Evolutionary conservation across 2,113 vertebrate genomes (phyloP).

Genomic region (Polypterus bichir): DNA sequence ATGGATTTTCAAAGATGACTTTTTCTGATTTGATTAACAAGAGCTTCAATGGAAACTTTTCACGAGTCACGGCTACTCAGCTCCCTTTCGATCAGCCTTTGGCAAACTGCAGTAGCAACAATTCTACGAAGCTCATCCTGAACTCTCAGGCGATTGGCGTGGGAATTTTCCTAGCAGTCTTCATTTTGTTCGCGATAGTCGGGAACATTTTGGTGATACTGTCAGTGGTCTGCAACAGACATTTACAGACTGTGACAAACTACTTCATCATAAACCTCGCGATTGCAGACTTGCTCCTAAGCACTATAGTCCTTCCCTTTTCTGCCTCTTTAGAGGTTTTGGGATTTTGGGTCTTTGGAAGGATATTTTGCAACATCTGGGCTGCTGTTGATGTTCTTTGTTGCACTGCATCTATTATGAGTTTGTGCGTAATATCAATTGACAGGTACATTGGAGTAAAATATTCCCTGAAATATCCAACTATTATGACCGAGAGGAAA

Average conservation of each 20-base stretch:
- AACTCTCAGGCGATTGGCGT: conserved; percentile 67
- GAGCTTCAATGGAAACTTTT: conserved; percentile 59
- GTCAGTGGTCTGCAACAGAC: conserved; percentile 85
- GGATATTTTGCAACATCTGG: conserved; percentile 95
- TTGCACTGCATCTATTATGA: conserved; percentile 96
- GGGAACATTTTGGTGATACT: conserved; percentile 94
- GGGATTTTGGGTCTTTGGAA: conserved; percentile 89
- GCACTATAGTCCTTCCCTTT: conserved; percentile 84
- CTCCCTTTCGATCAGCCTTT: conserved; percentile 24
- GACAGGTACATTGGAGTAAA: conserved; percentile 94
- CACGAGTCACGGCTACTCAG: conserved; percentile 37
- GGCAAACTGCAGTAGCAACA: conserved; percentile 40
- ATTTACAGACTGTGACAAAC: conserved; percentile 91
- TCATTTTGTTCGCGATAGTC: conserved; percentile 81
- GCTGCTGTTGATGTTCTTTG: conserved; percentile 94
- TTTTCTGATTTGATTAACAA: conserved; percentile 62
- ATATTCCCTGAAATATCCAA: conserved; percentile 87
- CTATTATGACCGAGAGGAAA: conserved; percentile 88
- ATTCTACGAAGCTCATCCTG: conserved; percentile 50
- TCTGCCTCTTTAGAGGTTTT: conserved; percentile 87
- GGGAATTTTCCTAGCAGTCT: conserved; percentile 71
- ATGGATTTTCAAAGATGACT: conserved; percentile 73
- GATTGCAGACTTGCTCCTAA: conserved; percentile 83
- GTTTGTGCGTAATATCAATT: conserved; percentile 90
- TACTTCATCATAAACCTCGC: conserved; percentile 96